Percentiles rank a stretch among this genome's conserved stretches.
Evolutionary conservation across 2,888 invertebrate genomes (phyloP).

Genomic region (Lithophane semibrunnea): DNA sequence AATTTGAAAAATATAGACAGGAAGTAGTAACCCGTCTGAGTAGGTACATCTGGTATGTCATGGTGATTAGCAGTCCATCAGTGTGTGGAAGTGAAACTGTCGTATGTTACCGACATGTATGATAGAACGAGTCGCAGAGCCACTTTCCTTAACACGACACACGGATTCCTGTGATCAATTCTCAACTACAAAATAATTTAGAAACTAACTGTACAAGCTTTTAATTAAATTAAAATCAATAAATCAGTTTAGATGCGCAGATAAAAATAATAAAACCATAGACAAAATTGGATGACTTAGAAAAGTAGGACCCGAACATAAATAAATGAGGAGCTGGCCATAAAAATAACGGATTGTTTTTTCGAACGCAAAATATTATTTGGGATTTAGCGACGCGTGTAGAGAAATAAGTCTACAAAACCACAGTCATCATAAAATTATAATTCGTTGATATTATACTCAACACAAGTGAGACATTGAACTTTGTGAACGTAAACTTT

Average conservation of each 20-base stretch:
- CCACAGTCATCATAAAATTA: constrained; percentile 30
- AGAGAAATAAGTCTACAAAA: constrained; percentile 24
- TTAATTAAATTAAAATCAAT: constrained; percentile 45
- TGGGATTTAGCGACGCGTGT: constrained; percentile 35
- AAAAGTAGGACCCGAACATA: constrained; percentile 40
- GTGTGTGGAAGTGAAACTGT: constrained; percentile 70
- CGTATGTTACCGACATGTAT: constrained; percentile 59
- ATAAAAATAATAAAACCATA: constrained; percentile 46
- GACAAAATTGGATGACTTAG: constrained; percentile 38
- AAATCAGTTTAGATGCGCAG: constrained; percentile 30
- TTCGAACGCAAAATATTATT: constrained; percentile 33
- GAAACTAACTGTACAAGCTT: constrained; percentile 34
- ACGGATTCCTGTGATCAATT: constrained; percentile 52
- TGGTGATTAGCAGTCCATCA: constrained; percentile 56
- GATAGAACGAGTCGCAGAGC: constrained; percentile 64
- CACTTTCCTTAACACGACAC: constrained; percentile 66
- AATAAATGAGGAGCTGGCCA: constrained; percentile 35
- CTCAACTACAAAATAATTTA: constrained; percentile 30
- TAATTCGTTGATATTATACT: constrained; percentile 19
- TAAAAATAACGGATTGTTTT: constrained; percentile 60
- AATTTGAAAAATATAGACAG: constrained; percentile 11
- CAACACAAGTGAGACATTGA: constrained; percentile 51
- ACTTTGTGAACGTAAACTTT: constrained; percentile 39
- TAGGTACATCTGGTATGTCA: constrained; percentile 42
- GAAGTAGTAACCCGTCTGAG: constrained; percentile 10